Base-by-base conservation (phyloP, 2,113 vertebrate species). In the Oreamnos americanus region DNA sequence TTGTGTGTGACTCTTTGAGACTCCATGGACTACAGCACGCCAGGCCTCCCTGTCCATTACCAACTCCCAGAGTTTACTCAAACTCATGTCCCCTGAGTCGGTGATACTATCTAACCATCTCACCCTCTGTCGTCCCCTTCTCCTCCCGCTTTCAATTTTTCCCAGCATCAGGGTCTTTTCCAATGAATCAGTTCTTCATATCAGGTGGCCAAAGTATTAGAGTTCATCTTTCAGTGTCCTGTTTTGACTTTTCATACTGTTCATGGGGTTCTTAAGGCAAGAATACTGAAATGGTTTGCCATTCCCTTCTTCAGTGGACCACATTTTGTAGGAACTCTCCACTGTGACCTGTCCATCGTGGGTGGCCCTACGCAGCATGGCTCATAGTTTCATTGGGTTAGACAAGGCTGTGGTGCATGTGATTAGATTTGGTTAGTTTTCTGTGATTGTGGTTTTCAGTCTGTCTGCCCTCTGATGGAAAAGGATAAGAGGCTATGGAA, bases 1-100 rank as follows among this genome's bases (percentile, higher is more conserved):
- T 74, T 12, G 67, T 74, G 36, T 74, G 10, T 0, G 5, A 23
- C 21, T 71, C n/a, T 71, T 71, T 25, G 67, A 0, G 0, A 74
- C 1, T 2, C 67, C 67, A 39, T 74, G 36, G 19, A 39, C 67
- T 6, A 19, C 21, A 74, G 67, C 36, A 74, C 2, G 0, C 67
- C 67, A 39, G 67, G 36, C 36, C 36, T 74, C 36, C n/a, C 67
- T 71, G 19, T 71, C 67, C 19, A 71, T 39, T 10, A 71, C 5
- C 67, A 39, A 39, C 10, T 71, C 67, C 67, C 0, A 10, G n/a
- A 71, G 10, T 10, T 23, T 39, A 39, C n/a, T 23, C n/a, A 39
- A 23, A 39, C 67, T 39, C 67, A 39, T 71, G 67, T 71, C n/a
- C 67, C 12, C n/a, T 71, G 19, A 39, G n/a, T 71, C 1, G 2